phyloP scores from a whole-genome alignment of 2,113 vertebrate genomes.

The Uria lomvia region DNA sequence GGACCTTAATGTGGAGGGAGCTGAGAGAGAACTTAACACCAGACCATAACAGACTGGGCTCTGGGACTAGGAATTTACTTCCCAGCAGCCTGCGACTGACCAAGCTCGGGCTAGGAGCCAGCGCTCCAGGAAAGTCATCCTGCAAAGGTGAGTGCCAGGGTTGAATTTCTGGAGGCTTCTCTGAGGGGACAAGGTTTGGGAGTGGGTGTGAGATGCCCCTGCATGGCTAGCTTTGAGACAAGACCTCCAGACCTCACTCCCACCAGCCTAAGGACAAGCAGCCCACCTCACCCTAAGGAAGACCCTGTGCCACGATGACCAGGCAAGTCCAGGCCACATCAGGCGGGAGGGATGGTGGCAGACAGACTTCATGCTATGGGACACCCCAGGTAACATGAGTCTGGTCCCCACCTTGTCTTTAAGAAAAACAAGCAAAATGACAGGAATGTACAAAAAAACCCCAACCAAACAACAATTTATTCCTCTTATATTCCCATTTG shows the following conservation, averaged over 20 bases:
- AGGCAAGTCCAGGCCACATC: background rate
- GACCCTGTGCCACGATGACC: background rate
- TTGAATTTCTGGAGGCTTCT: background rate
- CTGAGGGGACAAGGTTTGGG: background rate
- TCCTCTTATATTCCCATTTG: background rate
- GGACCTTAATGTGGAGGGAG: background rate
- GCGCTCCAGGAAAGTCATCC: background rate
- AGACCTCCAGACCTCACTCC: background rate
- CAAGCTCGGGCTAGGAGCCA: background rate
- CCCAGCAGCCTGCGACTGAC: background rate
- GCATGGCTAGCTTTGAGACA: background rate
- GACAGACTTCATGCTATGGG: rapidly evolving
- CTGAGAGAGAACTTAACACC: background rate
- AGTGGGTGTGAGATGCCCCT: background rate
- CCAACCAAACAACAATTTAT: slow-evolving; percentile 42
- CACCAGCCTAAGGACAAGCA: background rate
- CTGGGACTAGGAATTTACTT: background rate
- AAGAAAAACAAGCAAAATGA: background rate
- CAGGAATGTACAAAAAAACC: background rate
- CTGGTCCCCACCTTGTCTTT: rapidly evolving
- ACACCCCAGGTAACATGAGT: background rate
- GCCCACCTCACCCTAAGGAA: background rate
- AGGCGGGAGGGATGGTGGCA: background rate
- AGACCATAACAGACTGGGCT: background rate
- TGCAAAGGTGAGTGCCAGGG: background rate